Percentiles rank a stretch among this genome's conserved stretches.
phyloP scores from a whole-genome alignment of 2,113 vertebrate genomes.

The Arvicanthis niloticus region DNA sequence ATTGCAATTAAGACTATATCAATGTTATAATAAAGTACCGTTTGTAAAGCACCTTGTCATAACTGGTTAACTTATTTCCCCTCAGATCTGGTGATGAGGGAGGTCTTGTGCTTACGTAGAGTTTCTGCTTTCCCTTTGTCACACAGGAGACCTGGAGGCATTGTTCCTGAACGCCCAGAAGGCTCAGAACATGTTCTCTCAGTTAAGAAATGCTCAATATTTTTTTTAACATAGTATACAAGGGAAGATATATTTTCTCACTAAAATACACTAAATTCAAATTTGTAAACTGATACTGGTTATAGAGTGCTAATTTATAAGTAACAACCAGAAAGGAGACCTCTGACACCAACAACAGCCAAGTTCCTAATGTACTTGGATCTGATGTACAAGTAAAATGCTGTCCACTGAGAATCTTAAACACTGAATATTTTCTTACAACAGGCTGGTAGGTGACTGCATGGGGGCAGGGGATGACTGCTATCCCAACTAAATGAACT shows the following conservation, averaged over 20 bases:
- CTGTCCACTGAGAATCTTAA: background rate
- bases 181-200: background rate
- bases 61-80: background rate
- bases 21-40: background rate
- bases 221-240: background rate
- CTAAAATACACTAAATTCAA: conserved; percentile 15
- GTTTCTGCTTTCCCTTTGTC: background rate
- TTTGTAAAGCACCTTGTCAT: background rate
- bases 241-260: background rate
- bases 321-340: background rate
- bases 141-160: background rate
- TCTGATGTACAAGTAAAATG: background rate
- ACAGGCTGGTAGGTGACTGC: background rate
- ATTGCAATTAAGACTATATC: background rate
- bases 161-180: background rate
- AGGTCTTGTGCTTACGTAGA: background rate
- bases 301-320: background rate
- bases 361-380: background rate
- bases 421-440: background rate
- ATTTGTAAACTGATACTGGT: background rate
- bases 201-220: conserved; percentile 1
- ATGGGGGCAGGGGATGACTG: background rate
- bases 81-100: background rate
- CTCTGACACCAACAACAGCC: background rate
- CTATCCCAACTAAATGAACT: background rate